Evolutionary conservation across 2,113 vertebrate genomes (phyloP), one percentile per base, ranked within the genome.

Genomic region (Pedionomus torquatus): DNA sequence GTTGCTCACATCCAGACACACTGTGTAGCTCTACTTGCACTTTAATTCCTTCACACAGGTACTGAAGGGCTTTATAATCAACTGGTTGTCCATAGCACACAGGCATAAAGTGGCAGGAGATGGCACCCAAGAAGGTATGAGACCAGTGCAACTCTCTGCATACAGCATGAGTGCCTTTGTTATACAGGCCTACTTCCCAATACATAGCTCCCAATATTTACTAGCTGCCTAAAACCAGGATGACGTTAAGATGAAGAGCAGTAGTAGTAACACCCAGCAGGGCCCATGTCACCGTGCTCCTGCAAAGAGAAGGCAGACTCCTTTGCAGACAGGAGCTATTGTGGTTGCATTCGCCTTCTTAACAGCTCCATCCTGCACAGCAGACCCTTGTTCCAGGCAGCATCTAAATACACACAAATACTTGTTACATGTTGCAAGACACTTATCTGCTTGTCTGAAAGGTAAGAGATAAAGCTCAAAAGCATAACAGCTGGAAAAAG

Each of bases 181-280:
- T 78, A 23, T 3, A 30, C 18, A 15, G 57, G 20, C 24, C 5
- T 6, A 3, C 25, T 49, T 54, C 31, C n/a, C 19, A 30, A 4
- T 11, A 43, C 58, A 25, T 4, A 48, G 52, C 43, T 52, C 55
- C 43, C 0, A 0, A 0, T 48, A 28, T 35, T 65, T 63, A 30
- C n/a, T 23, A 46, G 28, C n/a, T 70, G 31, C 65, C 60, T 75
- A 18, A 48, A 71, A 82, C 3, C 2, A 37, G 39, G 41, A 18
- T 28, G 31, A 37, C 6, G n/a, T 63, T 68, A 6, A 1, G 17
- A 3, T 11, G 41, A 82, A 33, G n/a, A 66, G 72, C 48, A 48
- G 58, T 7, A 84, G 65, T 18, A 46, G 33, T 20, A 9, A 11
- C 39, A 25, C 25, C 9, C 49, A 69, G 35, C 18, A 21, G 31